Base-by-base conservation (phyloP, 2,797 vertebrate genomes). In the Netta rufina region DNA sequence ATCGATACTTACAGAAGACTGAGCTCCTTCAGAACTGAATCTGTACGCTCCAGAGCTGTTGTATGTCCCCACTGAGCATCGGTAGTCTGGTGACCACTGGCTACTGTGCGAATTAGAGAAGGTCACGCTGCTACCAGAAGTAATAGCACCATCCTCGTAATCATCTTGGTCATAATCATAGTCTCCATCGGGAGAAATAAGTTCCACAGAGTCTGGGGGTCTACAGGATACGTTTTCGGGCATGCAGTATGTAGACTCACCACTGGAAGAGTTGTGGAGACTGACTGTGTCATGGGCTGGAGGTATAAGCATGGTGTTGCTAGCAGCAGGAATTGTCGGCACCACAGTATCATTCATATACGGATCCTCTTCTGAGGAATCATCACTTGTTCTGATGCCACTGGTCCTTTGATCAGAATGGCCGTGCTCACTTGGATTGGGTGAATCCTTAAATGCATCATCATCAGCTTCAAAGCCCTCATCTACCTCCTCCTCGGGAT, bases 381-480 rank as follows among this genome's bases (percentile, higher is more conserved):
- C 99, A n/a, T 99, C 99, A 1, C 99, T 99, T 2, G 99, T 99
- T 24, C 99, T 98, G 97, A 99, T 99, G 58, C 99, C 99, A 13
- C 99, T 99, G 1, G 99, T 99, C 28, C 99, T 98, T 98, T 99
- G 99, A 93, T 99, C 99, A 0, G 99, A 99, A 96, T 99, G 99
- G 56, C 99, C 99, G 1, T 99, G 99, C 95, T 99, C 99, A 5
- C 99, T 99, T 1, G 99, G 99, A 97, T 99, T 99, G 2, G 99
- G 99, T 0, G 99, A 99, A 96, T 99, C 99, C 96, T 99, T 99
- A 96, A 99, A 99, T 10, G 98, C 98, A 14, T 99, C 99, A 8
- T 99, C 99, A 8, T 99, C 99, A 0, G 98, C 99, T 81, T 98
- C 99, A 8, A 99, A 99, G 54, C 99, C 99, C 96, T 99, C 99